Evolutionary conservation across 2,888 invertebrate species (phyloP), one percentile per base, ranked within the genome.

Genomic region (Yponomeuta cagnagella): DNA sequence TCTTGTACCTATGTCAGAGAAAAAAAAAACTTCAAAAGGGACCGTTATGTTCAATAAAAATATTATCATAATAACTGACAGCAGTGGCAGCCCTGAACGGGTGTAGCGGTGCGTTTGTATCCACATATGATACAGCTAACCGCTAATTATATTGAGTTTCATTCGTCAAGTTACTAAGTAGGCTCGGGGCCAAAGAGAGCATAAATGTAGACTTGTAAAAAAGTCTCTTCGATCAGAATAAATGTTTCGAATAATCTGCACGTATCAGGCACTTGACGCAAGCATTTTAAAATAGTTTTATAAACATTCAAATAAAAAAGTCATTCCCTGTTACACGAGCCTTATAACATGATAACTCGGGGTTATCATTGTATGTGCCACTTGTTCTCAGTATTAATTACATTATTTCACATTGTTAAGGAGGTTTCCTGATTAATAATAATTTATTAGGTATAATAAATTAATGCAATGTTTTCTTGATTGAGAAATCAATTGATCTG

Each of bases 31-130:
- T 8, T 8, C 5, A 43, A 43, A 43, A 43, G 8, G 43, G 8
- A 43, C 43, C 8, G 9, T 43, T 43, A 43, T 43, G 43, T 43
- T 8, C 8, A 8, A 8, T 43, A 8, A 43, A 43, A 5, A 43
- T 43, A 43, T 58, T 58, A 12, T 58, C 12, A 15, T 58, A 37
- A 23, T 48, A 9, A 37, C 10, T 10, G 10, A 10, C 9, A 48
- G 9, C 23, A 33, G 52, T 37, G 71, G 30, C 67, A 73, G 68
- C 71, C 72, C 73, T 72, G 37, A 23, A 73, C 71, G 72, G 72
- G 76, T 74, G 72, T 78, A 78, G 48, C 73, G 76, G 78, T 81
- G 79, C 82, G 81, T 83, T 82, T 78, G 76, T 74, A 77, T 76
- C 77, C 78, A 77, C 79, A 84, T 79, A 78, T 76, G 82, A 23